Conservation (phyloP, 2,113 vertebrate species). For the Danionella cerebrum region DNA sequence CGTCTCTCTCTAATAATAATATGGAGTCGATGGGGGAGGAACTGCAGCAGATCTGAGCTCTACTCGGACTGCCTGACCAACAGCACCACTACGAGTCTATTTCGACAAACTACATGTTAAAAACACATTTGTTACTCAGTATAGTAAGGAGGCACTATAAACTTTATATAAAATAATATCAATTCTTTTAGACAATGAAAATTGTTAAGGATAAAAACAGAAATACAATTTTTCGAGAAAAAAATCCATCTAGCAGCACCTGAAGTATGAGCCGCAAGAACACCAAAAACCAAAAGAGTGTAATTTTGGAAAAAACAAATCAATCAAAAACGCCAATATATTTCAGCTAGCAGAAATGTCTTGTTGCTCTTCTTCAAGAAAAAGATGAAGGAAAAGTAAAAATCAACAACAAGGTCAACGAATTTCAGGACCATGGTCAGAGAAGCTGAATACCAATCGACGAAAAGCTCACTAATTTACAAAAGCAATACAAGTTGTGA, state of each 20-base stretch:
- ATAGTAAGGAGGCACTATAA: not conserved
- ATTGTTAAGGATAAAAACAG: constrained; percentile 3
- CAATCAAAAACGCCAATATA: no score
- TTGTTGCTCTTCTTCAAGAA: no score
- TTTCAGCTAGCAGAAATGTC: no score
- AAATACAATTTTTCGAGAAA: constrained; percentile 25
- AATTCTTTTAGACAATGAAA: no score
- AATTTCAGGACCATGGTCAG: constrained; percentile 6
- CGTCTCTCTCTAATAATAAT: constrained; percentile 14
- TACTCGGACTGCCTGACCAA: constrained; percentile 61
- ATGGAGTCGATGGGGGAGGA: constrained; percentile 20
- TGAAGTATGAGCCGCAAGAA: not conserved
- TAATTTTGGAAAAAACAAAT: no score
- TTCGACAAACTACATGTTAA: constrained; percentile 60
- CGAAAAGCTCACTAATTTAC: no score
- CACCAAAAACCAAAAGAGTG: not conserved
- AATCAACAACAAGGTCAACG: not conserved
- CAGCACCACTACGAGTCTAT: constrained; percentile 80
- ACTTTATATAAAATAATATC: no score
- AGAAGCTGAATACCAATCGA: no score
- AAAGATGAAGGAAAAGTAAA: no score
- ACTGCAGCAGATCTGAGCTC: constrained; percentile 1
- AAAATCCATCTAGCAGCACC: not conserved
- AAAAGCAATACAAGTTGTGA: no score
- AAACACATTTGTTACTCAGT: not conserved